Evolutionary conservation across 92 coral and sea anemone species (phyloP).

Genomic region (Actinostola sp.): DNA sequence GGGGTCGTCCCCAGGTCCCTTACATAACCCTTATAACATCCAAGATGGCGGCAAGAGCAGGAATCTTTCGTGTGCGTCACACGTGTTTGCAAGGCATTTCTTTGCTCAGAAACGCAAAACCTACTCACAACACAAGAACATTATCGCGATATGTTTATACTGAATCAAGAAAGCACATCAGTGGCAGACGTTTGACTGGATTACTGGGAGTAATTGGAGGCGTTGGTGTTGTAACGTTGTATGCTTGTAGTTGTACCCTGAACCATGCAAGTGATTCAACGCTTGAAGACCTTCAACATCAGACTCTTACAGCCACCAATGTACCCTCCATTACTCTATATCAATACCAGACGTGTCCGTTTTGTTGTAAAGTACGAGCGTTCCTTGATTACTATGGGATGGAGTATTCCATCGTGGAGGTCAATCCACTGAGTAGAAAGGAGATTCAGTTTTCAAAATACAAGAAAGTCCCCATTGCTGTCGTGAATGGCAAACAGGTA

Average conservation of each 20-base stretch:
- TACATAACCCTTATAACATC: constrained; percentile 31
- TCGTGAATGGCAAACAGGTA: constrained; percentile 84
- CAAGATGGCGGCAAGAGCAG: constrained; percentile 45
- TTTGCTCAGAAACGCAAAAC: neutral
- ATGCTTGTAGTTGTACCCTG: neutral
- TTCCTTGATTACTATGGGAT: constrained; percentile 89
- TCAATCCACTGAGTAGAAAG: constrained; percentile 82
- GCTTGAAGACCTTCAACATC: neutral
- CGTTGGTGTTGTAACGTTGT: constrained; percentile 16
- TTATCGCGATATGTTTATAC: neutral
- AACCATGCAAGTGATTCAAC: neutral
- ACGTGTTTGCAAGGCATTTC: constrained; percentile 20
- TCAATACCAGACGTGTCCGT: constrained; percentile 96
- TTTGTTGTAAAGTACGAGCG: constrained; percentile 91
- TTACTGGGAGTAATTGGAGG: constrained; percentile 22
- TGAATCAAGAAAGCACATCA: neutral
- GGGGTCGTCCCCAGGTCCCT: constrained; percentile 10
- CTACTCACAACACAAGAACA: neutral
- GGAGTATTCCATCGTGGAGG: constrained; percentile 85
- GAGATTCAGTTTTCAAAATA: constrained; percentile 89
- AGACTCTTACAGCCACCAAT: neutral
- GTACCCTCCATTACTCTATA: constrained; percentile 66
- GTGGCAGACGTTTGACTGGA: constrained; percentile 1
- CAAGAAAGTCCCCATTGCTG: constrained; percentile 89
- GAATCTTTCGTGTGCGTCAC: neutral